Evolutionary conservation across 1,140 invertebrate genomes (phyloP), one percentile per base, ranked within the genome.

Genomic region (Oreohelix idahoensis): DNA sequence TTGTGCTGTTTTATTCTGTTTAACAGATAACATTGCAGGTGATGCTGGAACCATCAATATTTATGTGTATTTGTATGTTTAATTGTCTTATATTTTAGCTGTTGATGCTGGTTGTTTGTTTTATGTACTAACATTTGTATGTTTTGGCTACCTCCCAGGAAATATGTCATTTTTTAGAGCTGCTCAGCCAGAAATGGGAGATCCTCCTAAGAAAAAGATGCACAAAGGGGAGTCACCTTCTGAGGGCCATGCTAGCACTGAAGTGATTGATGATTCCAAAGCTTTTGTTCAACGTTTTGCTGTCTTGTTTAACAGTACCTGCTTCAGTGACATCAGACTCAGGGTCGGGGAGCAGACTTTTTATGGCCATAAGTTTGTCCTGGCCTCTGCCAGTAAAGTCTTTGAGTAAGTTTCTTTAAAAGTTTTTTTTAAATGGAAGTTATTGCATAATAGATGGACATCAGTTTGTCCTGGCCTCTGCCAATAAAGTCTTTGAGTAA

Each of bases 401-500:
- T 91, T 91, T 84, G 87, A 89, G 90, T 91, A 84, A 89, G 90
- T 89, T n/a, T n/a, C n/a, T n/a, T n/a, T n/a, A n/a, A n/a, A n/a
- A n/a, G n/a, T n/a, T n/a, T n/a, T n/a, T n/a, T n/a, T n/a, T n/a
- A n/a, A n/a, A n/a, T n/a, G n/a, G n/a, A n/a, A n/a, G n/a, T n/a
- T n/a, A n/a, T n/a, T n/a, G n/a, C n/a, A n/a, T n/a, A n/a, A n/a
- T n/a, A n/a, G n/a, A n/a, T n/a, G n/a, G n/a, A n/a, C n/a, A n/a
- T n/a, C n/a, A n/a, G n/a, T n/a, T n/a, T n/a, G n/a, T n/a, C n/a
- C n/a, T n/a, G n/a, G n/a, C n/a, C n/a, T n/a, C n/a, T n/a, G n/a
- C n/a, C n/a, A n/a, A n/a, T n/a, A n/a, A n/a, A n/a, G n/a, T n/a
- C n/a, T n/a, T n/a, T n/a, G n/a, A n/a, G n/a, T n/a, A n/a, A n/a